Evolutionary conservation across 2,797 vertebrate species (phyloP).

Genomic region (Alca torda): DNA sequence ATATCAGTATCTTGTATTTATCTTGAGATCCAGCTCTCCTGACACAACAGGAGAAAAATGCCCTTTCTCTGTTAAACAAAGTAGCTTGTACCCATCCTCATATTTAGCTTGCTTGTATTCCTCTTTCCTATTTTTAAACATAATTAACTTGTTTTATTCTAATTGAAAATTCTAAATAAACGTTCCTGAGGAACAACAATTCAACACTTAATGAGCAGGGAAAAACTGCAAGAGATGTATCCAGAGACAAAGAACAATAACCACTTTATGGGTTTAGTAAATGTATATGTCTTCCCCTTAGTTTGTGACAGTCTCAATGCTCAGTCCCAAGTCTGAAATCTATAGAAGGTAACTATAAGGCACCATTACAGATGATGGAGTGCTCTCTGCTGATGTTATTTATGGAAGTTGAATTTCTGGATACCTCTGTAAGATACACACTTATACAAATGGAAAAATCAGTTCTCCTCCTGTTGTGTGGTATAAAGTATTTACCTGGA

Average conservation of each 20-base stretch:
- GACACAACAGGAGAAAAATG: neutral
- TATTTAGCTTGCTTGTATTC: neutral
- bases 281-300: neutral
- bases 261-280: neutral
- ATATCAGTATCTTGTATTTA: neutral
- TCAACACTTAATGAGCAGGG: neutral
- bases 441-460: neutral
- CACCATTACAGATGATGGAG: neutral
- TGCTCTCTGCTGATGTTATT: neutral
- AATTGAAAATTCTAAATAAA: neutral
- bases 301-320: neutral
- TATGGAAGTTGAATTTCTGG: neutral
- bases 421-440: neutral
- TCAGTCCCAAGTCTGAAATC: neutral
- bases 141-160: neutral
- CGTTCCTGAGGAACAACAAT: neutral
- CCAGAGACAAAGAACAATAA: neutral
- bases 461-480: neutral
- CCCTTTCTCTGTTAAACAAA: neutral
- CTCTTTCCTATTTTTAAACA: neutral
- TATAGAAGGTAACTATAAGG: neutral
- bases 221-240: neutral
- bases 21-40: neutral
- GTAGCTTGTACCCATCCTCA: neutral
- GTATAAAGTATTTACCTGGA: neutral